Conservation (phyloP, 2,797 vertebrate species). For the Loriculus beryllinus region DNA sequence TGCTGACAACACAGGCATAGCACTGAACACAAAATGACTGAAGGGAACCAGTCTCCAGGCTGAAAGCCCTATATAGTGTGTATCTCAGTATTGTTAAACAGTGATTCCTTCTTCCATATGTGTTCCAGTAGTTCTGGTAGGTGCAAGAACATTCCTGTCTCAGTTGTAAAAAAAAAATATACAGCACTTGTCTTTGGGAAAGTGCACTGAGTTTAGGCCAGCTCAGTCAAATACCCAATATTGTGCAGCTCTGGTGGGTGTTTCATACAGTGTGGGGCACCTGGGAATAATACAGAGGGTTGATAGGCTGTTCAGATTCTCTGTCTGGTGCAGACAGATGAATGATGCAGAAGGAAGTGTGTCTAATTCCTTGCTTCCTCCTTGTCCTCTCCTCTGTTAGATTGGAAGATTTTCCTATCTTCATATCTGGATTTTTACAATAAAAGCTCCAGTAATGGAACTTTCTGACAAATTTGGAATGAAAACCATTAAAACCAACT, state of each 20-base stretch:
- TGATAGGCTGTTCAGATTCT: background rate
- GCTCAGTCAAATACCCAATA: background rate
- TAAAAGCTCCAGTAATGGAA: background rate
- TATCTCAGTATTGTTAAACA: background rate
- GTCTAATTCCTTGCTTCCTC: background rate
- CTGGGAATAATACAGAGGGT: background rate
- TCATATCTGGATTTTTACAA: background rate
- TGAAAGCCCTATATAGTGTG: background rate
- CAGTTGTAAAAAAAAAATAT: background rate
- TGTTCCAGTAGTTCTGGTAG: background rate
- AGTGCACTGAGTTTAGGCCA: background rate
- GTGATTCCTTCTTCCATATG: background rate
- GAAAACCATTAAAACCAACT: background rate
- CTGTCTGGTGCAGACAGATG: background rate
- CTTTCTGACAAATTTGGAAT: background rate
- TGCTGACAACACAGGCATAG: background rate
- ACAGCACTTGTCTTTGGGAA: background rate
- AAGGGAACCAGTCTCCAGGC: background rate
- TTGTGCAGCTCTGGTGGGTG: background rate
- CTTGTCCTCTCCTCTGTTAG: background rate
- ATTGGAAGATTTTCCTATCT: background rate
- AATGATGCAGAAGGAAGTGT: background rate
- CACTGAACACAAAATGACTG: background rate
- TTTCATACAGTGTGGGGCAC: background rate
- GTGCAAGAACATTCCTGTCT: background rate